A percentile compares a stretch with the other conserved stretches of the same genome.
Conservation (phyloP, 2,113 vertebrate species). For the Recurvirostra avosetta region DNA sequence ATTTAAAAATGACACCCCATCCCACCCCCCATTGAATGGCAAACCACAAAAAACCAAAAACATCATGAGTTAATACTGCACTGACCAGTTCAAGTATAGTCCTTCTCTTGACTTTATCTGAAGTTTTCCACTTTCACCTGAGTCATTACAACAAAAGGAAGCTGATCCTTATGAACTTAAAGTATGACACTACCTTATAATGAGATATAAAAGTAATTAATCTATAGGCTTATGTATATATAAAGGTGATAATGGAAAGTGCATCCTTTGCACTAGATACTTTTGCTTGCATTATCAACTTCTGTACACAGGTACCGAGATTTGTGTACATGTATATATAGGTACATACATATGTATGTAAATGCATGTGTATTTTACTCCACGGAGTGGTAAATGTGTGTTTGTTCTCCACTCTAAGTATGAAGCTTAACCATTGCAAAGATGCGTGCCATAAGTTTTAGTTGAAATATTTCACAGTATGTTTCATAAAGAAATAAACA, state of each 20-base stretch:
- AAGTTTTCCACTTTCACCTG: background rate
- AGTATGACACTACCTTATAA: background rate
- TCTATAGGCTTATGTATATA: background rate
- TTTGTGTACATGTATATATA: background rate
- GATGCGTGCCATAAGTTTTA: background rate
- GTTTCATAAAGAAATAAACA: background rate
- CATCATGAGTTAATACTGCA: background rate
- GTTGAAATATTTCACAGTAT: background rate
- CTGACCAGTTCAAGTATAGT: background rate
- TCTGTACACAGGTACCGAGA: background rate
- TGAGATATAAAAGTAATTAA: background rate
- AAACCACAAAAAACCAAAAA: background rate
- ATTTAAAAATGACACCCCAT: background rate
- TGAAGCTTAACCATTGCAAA: background rate
- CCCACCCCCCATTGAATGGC: rapidly evolving
- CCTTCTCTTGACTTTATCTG: background rate
- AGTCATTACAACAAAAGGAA: background rate
- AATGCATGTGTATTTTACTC: background rate
- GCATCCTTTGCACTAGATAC: background rate
- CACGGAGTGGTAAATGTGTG: background rate
- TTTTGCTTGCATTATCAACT: background rate
- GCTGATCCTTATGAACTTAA: background rate
- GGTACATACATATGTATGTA: background rate
- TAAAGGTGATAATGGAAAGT: background rate
- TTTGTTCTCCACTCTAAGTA: background rate